phyloP scores from a whole-genome alignment of 2,888 invertebrate species.

The Andricus quercusramuli region DNA sequence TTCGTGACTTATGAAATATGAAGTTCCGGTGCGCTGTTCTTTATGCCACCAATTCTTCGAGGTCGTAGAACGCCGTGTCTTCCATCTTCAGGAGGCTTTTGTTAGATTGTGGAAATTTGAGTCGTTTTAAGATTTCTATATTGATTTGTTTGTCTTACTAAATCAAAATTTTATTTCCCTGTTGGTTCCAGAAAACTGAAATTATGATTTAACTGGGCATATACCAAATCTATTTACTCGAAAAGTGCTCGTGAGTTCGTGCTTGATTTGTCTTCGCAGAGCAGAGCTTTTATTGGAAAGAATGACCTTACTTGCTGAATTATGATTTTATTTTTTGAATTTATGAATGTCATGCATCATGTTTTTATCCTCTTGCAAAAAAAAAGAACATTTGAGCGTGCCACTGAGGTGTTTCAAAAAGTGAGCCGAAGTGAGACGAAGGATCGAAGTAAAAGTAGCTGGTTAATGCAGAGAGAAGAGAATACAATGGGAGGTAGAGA shows the following conservation, averaged over 20 bases:
- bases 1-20: background rate
- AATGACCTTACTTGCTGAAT: background rate
- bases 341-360: background rate
- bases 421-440: slow-evolving; percentile 8
- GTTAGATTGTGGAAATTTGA: background rate
- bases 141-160: slow-evolving; percentile 6
- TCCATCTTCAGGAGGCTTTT: background rate
- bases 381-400: background rate
- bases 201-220: slow-evolving; percentile 14
- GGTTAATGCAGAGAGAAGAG: slow-evolving; percentile 24
- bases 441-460: slow-evolving; percentile 36
- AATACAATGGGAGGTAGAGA: slow-evolving; percentile 2
- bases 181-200: background rate
- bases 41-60: background rate
- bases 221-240: slow-evolving; percentile 7
- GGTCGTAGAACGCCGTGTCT: background rate
- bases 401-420: background rate
- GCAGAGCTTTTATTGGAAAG: slow-evolving; percentile 2
- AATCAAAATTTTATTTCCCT: background rate
- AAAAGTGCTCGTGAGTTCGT: slow-evolving; percentile 6
- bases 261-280: background rate
- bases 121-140: background rate
- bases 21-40: background rate
- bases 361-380: background rate
- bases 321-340: background rate